phyloP scores from a whole-genome alignment of 92 coral and sea anemone species.

The Heliopora coerulea region DNA sequence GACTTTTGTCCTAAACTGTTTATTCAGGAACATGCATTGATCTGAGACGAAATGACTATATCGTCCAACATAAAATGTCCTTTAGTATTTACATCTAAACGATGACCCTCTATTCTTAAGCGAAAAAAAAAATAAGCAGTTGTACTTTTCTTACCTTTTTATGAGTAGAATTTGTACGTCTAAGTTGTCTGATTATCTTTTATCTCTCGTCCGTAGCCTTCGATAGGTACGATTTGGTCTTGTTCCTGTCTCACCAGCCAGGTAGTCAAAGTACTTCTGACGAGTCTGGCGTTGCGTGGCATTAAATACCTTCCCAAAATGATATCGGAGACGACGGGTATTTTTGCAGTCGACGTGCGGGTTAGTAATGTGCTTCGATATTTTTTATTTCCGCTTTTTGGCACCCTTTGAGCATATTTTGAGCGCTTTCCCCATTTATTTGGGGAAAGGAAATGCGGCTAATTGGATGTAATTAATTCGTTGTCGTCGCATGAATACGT shows the following conservation, averaged over 20 bases:
- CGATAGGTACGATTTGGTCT: background rate
- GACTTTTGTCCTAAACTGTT: too few species aligned
- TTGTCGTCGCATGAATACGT: background rate
- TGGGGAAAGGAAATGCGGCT: constrained; percentile 1
- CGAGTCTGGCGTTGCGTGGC: background rate
- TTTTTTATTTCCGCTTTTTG: background rate
- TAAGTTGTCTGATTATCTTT: background rate
- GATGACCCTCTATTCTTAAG: too few species aligned
- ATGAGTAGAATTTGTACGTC: too few species aligned
- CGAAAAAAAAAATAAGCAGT: too few species aligned
- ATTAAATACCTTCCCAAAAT: constrained; percentile 1
- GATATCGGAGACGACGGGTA: background rate
- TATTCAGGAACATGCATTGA: too few species aligned
- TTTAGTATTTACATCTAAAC: too few species aligned
- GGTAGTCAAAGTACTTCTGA: background rate
- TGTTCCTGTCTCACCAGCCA: too few species aligned
- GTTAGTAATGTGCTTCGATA: background rate
- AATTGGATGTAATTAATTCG: background rate
- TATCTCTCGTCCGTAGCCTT: too few species aligned
- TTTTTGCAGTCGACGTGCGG: background rate
- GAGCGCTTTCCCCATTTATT: background rate
- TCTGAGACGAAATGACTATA: too few species aligned
- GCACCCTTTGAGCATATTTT: background rate
- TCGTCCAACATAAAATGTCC: too few species aligned
- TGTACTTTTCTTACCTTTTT: background rate